phyloP scores from a whole-genome alignment of 2,888 invertebrate species.

The Dromius quadrimaculatus region DNA sequence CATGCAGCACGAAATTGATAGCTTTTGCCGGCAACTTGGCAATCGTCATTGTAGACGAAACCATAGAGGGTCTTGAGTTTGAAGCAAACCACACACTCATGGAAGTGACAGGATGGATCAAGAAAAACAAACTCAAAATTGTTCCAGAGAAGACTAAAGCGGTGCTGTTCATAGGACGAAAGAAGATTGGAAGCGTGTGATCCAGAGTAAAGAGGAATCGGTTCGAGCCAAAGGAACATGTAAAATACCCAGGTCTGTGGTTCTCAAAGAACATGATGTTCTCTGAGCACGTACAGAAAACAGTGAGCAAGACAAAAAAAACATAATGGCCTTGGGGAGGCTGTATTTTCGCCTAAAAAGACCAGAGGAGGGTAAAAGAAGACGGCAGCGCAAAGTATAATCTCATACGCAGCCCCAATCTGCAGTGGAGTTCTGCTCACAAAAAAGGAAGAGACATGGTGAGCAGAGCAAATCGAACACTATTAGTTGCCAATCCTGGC shows the following conservation, averaged over 20 bases:
- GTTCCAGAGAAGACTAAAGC: conserved; percentile 3
- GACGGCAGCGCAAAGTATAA: neutral
- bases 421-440: no score
- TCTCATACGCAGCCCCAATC: neutral
- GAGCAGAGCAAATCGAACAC: neutral
- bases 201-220: neutral
- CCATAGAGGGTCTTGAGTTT: neutral
- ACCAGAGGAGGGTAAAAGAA: neutral
- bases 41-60: neutral
- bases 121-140: neutral
- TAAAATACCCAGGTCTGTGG: neutral
- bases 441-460: no score
- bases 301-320: neutral
- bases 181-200: neutral
- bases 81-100: neutral
- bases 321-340: neutral
- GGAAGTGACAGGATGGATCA: neutral
- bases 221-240: neutral
- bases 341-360: neutral
- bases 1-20: neutral
- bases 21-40: conserved; percentile 10
- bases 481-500: neutral
- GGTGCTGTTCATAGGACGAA: conserved; percentile 5
- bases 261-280: neutral
- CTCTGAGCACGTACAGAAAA: neutral